phyloP scores from a whole-genome alignment of 2,797 vertebrate species.

The Heteromormyrus szaboi region DNA sequence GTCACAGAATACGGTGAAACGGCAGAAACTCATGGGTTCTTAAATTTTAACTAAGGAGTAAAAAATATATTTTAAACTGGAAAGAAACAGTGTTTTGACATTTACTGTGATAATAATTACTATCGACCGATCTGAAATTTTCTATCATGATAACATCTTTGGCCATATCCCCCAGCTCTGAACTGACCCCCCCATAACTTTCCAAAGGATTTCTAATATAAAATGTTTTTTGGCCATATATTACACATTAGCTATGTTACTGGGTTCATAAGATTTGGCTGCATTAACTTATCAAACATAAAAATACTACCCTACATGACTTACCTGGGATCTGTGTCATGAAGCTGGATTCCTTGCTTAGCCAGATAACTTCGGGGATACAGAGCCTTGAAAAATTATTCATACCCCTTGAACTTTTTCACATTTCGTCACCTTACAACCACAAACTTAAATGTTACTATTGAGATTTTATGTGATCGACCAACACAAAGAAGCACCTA shows the following conservation, averaged over 20 bases:
- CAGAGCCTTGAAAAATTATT: too few species aligned
- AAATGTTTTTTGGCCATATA: neutral
- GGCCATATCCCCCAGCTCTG: neutral
- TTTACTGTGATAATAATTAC: neutral
- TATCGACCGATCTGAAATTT: too few species aligned
- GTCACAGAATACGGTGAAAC: too few species aligned
- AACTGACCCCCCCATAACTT: neutral
- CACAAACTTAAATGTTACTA: too few species aligned
- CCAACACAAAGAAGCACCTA: too few species aligned
- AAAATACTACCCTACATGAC: neutral
- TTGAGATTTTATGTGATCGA: too few species aligned
- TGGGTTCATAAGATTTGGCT: neutral
- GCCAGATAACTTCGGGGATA: neutral
- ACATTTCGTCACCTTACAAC: too few species aligned
- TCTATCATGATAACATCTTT: neutral
- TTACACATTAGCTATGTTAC: neutral
- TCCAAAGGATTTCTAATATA: neutral
- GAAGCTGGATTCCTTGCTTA: neutral
- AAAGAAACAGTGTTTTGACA: neutral
- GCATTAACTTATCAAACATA: neutral
- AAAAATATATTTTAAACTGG: neutral
- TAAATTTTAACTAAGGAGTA: neutral
- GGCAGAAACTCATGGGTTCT: too few species aligned
- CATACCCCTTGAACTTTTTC: too few species aligned
- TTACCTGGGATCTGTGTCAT: neutral